Conservation (phyloP, 2,797 vertebrate genomes). For the Fundulus diaphanus region DNA sequence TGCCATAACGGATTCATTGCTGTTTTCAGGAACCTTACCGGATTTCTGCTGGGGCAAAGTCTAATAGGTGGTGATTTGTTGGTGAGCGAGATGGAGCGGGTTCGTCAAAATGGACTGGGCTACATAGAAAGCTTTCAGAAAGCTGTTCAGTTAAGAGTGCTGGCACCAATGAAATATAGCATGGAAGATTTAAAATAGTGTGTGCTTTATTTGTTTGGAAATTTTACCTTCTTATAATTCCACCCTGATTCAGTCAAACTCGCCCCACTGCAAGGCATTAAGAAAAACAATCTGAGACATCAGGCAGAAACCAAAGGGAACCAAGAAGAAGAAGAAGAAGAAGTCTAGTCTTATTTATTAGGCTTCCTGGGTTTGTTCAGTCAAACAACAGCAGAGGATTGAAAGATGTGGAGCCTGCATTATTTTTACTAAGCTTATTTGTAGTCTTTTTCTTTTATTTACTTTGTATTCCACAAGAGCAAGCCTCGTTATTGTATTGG, state of each 20-base stretch:
- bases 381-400: background rate
- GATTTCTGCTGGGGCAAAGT: background rate
- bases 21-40: background rate
- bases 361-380: background rate
- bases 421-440: too few relatives aligned
- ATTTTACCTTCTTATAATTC: background rate
- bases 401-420: background rate
- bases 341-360: background rate
- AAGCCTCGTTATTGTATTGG: background rate
- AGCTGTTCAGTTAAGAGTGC: background rate
- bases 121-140: background rate
- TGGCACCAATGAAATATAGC: background rate
- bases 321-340: too few relatives aligned
- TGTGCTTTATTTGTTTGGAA: background rate
- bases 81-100: background rate
- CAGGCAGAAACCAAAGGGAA: too few relatives aligned
- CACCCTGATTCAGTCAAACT: too few relatives aligned
- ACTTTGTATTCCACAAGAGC: background rate
- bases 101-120: background rate
- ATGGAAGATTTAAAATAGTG: background rate
- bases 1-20: background rate
- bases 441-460: background rate
- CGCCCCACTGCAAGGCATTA: too few relatives aligned
- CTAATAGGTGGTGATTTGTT: background rate
- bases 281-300: too few relatives aligned